Percentiles rank a stretch among this genome's conserved stretches.
phyloP scores from a whole-genome alignment of 2,113 vertebrate species.

The Sceloporus undulatus region DNA sequence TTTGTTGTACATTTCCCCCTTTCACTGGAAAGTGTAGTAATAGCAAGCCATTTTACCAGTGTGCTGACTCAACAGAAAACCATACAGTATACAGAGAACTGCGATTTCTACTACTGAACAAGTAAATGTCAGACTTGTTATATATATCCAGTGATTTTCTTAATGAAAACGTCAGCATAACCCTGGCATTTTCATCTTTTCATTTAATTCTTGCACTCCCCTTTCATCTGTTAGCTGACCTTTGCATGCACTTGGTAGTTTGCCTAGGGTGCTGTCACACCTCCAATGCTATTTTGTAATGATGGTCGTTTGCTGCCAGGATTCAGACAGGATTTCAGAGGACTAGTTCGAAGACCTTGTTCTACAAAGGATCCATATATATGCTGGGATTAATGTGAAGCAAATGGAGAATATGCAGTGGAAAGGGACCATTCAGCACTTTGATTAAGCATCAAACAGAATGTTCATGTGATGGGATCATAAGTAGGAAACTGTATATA shows the following conservation, averaged over 20 bases:
- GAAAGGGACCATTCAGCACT: background rate
- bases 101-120: constrained; percentile 49
- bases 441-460: rapidly evolving
- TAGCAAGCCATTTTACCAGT: constrained; percentile 56
- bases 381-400: background rate
- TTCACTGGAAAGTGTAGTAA: constrained; percentile 32
- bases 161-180: constrained; percentile 72
- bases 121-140: constrained; percentile 69
- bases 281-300: constrained; percentile 55
- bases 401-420: background rate
- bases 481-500: background rate
- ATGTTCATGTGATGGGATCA: background rate
- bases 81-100: constrained; percentile 26
- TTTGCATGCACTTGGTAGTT: constrained; percentile 61
- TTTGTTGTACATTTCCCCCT: background rate
- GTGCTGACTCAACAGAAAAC: constrained; percentile 66
- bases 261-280: constrained; percentile 67
- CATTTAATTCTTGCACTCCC: constrained; percentile 59
- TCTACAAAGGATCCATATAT: constrained; percentile 3
- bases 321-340: constrained; percentile 31
- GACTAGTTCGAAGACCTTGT: constrained; percentile 1
- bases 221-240: constrained; percentile 58
- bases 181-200: constrained; percentile 62
- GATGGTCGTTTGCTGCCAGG: constrained; percentile 48
- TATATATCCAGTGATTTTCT: constrained; percentile 64